phyloP scores from a whole-genome alignment of 2,888 invertebrate genomes.

The Trichacis sp. region DNA sequence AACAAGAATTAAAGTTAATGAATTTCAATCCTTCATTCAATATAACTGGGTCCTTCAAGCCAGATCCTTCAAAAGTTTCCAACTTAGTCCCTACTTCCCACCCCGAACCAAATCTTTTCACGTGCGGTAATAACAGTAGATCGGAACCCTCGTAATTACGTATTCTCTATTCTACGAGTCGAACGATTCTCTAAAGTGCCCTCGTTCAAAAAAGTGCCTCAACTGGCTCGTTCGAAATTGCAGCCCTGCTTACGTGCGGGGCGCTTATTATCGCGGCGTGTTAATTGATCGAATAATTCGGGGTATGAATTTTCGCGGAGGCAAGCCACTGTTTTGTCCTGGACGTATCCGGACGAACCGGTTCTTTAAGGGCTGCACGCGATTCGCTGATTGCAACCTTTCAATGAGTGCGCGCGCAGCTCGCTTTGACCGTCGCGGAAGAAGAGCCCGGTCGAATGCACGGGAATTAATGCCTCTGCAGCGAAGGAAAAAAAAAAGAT shows the following conservation, averaged over 20 bases:
- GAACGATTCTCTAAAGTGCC: neutral
- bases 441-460: constrained; percentile 23
- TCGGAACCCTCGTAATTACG: neutral
- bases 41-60: too few species aligned
- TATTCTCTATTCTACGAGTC: neutral
- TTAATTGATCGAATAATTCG: constrained; percentile 32
- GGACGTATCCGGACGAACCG: constrained; percentile 19
- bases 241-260: neutral
- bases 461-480: constrained; percentile 35
- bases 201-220: neutral
- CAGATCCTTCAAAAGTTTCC: too few species aligned
- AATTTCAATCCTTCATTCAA: neutral
- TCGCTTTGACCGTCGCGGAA: constrained; percentile 16
- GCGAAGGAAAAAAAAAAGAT: constrained; percentile 30
- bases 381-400: constrained; percentile 34
- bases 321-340: constrained; percentile 23
- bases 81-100: too few species aligned
- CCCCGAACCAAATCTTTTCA: too few species aligned
- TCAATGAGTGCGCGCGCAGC: constrained; percentile 26
- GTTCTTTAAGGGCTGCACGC: constrained; percentile 8
- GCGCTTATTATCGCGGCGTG: constrained; percentile 26
- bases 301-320: constrained; percentile 24
- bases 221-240: neutral
- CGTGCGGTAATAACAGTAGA: neutral
- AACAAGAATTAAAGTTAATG: neutral